These are phyloP conservation scores for Pangasius djambal DNA, from an alignment of 2,797 vertebrate species.

Conservation along the genomic window DNA sequence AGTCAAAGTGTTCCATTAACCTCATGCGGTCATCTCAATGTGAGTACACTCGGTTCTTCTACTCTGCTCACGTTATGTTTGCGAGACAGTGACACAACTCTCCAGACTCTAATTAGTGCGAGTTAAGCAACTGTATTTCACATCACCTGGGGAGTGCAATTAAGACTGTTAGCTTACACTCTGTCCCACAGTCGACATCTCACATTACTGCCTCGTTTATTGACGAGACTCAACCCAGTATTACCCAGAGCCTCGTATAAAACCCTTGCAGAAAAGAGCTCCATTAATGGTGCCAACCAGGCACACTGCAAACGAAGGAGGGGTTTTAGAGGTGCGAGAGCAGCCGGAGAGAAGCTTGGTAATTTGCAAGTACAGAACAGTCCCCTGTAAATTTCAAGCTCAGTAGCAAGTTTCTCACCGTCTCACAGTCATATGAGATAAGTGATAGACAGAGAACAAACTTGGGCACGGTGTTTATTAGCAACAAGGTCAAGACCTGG, in stretches of 20 bases:
- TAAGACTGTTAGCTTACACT: conserved; percentile 38
- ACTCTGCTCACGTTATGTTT: conserved; percentile 13
- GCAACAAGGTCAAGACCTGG: not conserved
- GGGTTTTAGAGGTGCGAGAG: conserved; percentile 18
- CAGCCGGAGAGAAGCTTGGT: not conserved
- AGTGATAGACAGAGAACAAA: conserved; percentile 4
- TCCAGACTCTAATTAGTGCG: conserved; percentile 52
- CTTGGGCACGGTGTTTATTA: not conserved
- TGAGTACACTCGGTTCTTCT: not conserved
- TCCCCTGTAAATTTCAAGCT: conserved; percentile 5
- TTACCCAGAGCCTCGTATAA: conserved; percentile 13
- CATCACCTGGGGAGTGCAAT: conserved; percentile 50
- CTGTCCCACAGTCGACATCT: not conserved
- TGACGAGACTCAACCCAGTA: not conserved
- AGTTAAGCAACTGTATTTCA: conserved; percentile 44
- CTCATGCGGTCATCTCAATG: not conserved
- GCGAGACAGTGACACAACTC: conserved; percentile 32
- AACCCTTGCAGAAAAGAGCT: not conserved
- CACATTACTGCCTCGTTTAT: conserved; percentile 4
- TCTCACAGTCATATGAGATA: not conserved
- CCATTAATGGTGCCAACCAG: not conserved
- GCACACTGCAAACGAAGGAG: conserved; percentile 26
- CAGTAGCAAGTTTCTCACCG: not conserved
- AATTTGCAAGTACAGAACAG: conserved; percentile 19
- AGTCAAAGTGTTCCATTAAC: not conserved